Base-by-base conservation (phyloP, 1,140 invertebrate species). In the Tetranychus urticae region DNA sequence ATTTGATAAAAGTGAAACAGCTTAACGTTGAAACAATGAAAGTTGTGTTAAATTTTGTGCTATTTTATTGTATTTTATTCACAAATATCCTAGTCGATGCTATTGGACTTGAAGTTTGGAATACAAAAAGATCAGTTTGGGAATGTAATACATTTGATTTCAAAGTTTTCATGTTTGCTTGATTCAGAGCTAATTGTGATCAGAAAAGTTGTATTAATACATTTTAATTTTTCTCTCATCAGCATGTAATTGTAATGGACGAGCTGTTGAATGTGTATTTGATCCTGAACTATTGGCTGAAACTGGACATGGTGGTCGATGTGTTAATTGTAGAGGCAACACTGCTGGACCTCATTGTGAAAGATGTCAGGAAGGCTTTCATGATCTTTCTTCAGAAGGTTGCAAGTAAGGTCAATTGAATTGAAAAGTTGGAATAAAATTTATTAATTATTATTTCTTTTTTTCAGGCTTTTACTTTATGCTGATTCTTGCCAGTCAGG, bases 191-290 rank as follows among this genome's bases (percentile, higher is more conserved):
- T 8, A n/a, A 47, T n/a, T 8, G 46, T 23, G 23, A 23, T 23
- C 23, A 23, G 23, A 23, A 23, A 23, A 23, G 23, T 23, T 23
- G 23, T 23, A 23, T 23, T 23, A 23, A 23, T 23, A 23, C 8
- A 14, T 1, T 46, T 14, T 14, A 46, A 46, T 50, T 60, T 63
- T 64, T 52, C 62, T 60, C 63, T 60, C 63, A 66, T 58, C 78
- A 98, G 94, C 86, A 42, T 99, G 96, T 72, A 90, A 94, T 71
- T 99, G 96, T 73, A 97, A 96, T 73, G 84, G 84, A 1, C 87
- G 88, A 69, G 91, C 93, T 1, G 83, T 88, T 62, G 81, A 84
- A 56, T 99, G 96, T 71, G 89, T 82, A 73, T 99, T 97, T 75
- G 91, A 99, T 75, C 80, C 82, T 65, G 82, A 88, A 59, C 75